Percentiles rank a stretch among this genome's conserved stretches.
Conservation (phyloP, 2,797 vertebrate species). For the Echiichthys vipera region DNA sequence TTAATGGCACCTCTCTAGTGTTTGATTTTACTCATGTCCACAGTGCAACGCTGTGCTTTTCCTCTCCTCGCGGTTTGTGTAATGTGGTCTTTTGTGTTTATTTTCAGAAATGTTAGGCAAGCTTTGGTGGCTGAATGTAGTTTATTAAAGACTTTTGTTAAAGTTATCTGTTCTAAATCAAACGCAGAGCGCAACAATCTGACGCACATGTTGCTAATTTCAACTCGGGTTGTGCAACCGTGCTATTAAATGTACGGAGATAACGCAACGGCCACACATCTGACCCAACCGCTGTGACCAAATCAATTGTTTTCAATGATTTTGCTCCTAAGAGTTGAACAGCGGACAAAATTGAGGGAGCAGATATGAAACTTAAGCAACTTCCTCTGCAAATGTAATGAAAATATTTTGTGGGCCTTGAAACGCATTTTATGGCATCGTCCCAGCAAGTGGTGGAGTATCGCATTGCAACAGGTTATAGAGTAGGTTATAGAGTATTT, state of each 20-base stretch:
- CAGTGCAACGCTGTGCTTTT: background rate
- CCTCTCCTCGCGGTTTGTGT: background rate
- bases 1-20: conserved; percentile 13
- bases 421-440: conserved; percentile 69
- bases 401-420: conserved; percentile 71
- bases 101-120: conserved; percentile 25
- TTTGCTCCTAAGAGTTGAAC: conserved; percentile 58
- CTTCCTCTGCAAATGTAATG: conserved; percentile 68
- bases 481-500: conserved; percentile 65
- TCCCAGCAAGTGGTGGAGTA: conserved; percentile 62
- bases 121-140: conserved; percentile 23
- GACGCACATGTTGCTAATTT: conserved; percentile 54
- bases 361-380: conserved; percentile 55
- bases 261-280: conserved; percentile 55
- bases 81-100: conserved; percentile 21
- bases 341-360: conserved; percentile 44
- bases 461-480: conserved; percentile 70
- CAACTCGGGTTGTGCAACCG: conserved; percentile 5
- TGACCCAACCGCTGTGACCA: conserved; percentile 71
- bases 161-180: conserved; percentile 42
- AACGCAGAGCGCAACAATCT: conserved; percentile 27
- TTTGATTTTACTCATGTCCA: conserved; percentile 16
- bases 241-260: conserved; percentile 45
- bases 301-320: conserved; percentile 74
- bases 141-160: conserved; percentile 46